Evolutionary conservation across 1,140 invertebrate species (phyloP).

Genomic region (Temnothorax curvispinosus): DNA sequence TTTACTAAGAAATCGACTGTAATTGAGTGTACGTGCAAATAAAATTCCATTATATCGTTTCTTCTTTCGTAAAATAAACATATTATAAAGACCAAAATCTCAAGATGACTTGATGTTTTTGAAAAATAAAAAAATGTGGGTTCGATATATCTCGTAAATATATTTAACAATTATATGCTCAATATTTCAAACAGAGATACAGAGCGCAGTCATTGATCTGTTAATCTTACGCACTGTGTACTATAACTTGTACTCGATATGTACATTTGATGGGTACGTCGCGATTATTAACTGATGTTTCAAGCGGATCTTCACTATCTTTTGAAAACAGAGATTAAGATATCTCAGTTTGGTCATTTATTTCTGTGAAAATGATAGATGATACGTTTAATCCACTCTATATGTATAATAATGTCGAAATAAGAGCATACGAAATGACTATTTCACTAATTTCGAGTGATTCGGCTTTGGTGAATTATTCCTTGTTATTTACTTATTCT

Average conservation of each 20-base stretch:
- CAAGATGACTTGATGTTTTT: neutral
- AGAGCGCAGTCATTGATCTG: neutral
- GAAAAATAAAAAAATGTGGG: neutral
- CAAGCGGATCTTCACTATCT: neutral
- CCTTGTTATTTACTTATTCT: neutral
- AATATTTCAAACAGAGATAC: neutral
- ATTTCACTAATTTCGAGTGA: neutral
- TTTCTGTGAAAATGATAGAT: neutral
- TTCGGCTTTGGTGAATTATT: neutral
- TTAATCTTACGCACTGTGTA: neutral
- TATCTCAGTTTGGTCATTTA: neutral
- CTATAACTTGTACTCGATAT: neutral
- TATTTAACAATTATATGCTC: constrained; percentile 18
- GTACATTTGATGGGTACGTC: neutral
- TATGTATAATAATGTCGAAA: neutral
- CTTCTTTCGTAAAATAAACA: constrained; percentile 16
- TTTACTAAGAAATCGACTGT: neutral
- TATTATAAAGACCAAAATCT: neutral
- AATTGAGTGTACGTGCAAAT: neutral
- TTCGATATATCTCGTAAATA: neutral
- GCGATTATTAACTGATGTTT: neutral
- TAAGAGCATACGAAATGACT: neutral
- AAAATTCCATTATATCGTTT: constrained; percentile 10
- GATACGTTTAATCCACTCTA: neutral
- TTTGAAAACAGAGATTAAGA: neutral